These are phyloP conservation scores for Muschampia plurimacula DNA, from an alignment of 2,888 invertebrate genomes.

Conservation along the genomic window DNA sequence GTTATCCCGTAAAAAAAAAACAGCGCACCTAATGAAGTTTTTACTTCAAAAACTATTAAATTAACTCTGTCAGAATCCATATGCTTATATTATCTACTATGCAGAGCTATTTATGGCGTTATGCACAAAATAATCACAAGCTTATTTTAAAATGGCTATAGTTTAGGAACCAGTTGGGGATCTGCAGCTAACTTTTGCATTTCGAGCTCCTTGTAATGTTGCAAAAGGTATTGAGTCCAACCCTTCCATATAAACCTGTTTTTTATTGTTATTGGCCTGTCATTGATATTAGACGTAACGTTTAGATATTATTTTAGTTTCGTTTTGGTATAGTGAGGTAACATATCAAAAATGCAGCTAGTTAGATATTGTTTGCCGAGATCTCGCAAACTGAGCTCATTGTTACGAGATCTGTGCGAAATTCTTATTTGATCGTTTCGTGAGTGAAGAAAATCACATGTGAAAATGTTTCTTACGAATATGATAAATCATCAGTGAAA, in stretches of 20 bases:
- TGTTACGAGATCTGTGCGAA: too few species aligned
- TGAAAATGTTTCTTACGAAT: too few species aligned
- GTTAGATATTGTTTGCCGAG: not conserved
- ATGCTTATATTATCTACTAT: too few species aligned
- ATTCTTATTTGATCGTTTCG: too few species aligned
- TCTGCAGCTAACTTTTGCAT: slow-evolving; percentile 29
- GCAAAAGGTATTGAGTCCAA: slow-evolving; percentile 17
- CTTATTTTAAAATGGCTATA: not conserved
- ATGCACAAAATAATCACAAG: not conserved
- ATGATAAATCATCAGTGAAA: too few species aligned
- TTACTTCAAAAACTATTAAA: too few species aligned
- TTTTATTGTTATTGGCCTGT: slow-evolving; percentile 10
- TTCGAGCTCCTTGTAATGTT: slow-evolving; percentile 11
- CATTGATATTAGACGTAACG: slow-evolving; percentile 12
- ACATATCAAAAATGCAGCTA: not conserved
- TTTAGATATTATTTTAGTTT: not conserved
- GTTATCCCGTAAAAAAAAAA: too few species aligned
- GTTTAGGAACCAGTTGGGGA: slow-evolving; percentile 17
- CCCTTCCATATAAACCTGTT: slow-evolving; percentile 31
- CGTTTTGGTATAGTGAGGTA: not conserved
- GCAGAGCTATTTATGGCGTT: too few species aligned
- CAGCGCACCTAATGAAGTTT: too few species aligned
- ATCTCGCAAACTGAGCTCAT: too few species aligned
- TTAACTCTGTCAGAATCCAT: too few species aligned
- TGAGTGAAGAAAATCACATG: too few species aligned